Evolutionary conservation across 1,140 invertebrate genomes (phyloP), one percentile per base, ranked within the genome.

Genomic region (Augochlora pura): DNA sequence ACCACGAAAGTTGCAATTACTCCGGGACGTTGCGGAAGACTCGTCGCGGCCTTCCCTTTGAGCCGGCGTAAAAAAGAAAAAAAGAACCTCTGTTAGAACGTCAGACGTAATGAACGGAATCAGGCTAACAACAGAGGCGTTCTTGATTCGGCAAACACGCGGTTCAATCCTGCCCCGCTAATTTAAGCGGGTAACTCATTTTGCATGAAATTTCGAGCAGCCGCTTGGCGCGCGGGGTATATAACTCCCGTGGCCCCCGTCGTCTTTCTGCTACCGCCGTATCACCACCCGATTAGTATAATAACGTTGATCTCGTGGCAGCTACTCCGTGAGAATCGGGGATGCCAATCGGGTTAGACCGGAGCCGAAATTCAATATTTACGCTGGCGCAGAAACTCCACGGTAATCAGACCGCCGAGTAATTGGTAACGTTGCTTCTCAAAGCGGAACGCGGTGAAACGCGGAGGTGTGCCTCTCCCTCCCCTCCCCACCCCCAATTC

Each of bases 361-460:
- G 16, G 67, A 68, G 72, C 69, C 63, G 72, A 78, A 77, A 87
- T 83, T 87, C 79, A 85, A 87, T 88, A 88, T 88, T 87, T 85
- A 84, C 75, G 73, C 72, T 54, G 81, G 49, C 39, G 68, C 49
- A 64, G 82, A 69, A 84, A 86, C 78, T 85, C 74, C 18, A 23
- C 66, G 84, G 57, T 85, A 84, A 85, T 84, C 79, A 84, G 77
- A 84, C 82, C 77, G 65, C 65, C 68, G 68, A 76, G 64, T 85
- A 85, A 85, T 84, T 85, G 83, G 77, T 77, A 77, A 84, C 71
- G 78, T 83, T 80, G 71, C 68, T 59, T 46, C 82, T 80, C 82
- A 72, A 83, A 83, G 83, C 49, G 64, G 49, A 75, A 39, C 71
- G 46, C 38, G 21, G 52, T 57, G 77, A 84, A 80, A 72, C 62